Conservation (phyloP, 1,140 invertebrate genomes). For the Euwallacea fornicatus region DNA sequence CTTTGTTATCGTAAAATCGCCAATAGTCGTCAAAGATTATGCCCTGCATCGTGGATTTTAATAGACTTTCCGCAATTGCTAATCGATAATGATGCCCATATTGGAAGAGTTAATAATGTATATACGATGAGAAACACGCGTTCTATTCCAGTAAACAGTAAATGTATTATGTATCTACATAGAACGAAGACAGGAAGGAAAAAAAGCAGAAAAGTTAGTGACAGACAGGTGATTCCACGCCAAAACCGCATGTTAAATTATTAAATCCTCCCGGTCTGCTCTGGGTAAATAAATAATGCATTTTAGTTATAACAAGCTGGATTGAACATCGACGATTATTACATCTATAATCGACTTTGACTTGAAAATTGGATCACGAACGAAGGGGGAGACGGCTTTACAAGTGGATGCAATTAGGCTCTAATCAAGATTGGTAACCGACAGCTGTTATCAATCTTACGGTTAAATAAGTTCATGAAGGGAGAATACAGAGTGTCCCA, state of each 20-base stretch:
- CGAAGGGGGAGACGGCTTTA: neutral
- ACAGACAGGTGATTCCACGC: constrained; percentile 31
- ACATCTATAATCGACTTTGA: constrained; percentile 33
- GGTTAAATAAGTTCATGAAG: no score
- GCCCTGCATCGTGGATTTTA: no score
- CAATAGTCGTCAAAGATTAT: no score
- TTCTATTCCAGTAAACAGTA: constrained; percentile 12
- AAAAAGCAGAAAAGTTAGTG: constrained; percentile 23
- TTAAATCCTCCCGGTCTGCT: constrained; percentile 21
- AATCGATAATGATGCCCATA: constrained; percentile 7
- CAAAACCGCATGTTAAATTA: constrained; percentile 31
- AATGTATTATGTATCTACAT: constrained; percentile 14
- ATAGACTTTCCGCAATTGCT: no score
- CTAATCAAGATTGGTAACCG: no score
- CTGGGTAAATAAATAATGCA: constrained; percentile 32
- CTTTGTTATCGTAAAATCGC: no score
- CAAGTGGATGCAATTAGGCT: no score
- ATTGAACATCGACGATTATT: constrained; percentile 43
- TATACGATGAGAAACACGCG: neutral
- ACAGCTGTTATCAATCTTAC: no score
- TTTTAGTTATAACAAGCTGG: constrained; percentile 32
- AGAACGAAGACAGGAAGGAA: constrained; percentile 1
- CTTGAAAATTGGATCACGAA: constrained; percentile 43
- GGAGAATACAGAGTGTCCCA: no score
- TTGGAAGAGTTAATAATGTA: constrained; percentile 6